Evolutionary conservation across 2,113 vertebrate species (phyloP), one percentile per base, ranked within the genome.

Genomic region (Brienomyrus longianalis): DNA sequence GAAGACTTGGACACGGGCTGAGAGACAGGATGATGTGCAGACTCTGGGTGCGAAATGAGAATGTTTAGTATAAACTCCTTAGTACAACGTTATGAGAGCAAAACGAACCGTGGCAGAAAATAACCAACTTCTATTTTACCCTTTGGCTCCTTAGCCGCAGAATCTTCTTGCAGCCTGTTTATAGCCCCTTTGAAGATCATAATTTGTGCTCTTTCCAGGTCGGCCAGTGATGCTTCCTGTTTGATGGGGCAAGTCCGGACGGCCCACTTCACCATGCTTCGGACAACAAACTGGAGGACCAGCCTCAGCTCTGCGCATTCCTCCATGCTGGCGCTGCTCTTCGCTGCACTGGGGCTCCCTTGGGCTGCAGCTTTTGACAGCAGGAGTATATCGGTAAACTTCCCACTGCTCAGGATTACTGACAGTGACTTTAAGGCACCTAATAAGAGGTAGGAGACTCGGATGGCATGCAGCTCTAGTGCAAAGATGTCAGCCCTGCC

Each of bases 231-330:
- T 45, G 95, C 93, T 0, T 91, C 94, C 91, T 96, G 95, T 90
- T 95, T 96, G 91, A 96, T 96, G 19, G 96, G 96, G 83, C 96
- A 96, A 0, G 95, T 94, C 83, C 95, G 91, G 84, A 96, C 95
- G 0, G 96, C 96, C 96, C 96, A 96, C 92, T 96, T 97, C 90
- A 97, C 96, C 96, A 96, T 96, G 94, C 94, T 96, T 91, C 95
- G 95, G 90, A 97, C 95, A 89, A 97, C 93, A 50, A 95, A 95
- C 94, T 97, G 96, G 77, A 96, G 93, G 88, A 96, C 96, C 0
- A 95, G 94, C 27, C 94, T 91, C 88, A 96, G 93, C 91, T 97
- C 96, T 0, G 92, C 90, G 19, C 91, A 93, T 87, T 96, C 95
- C 74, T 96, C 95, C 92, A 90, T 93, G 1, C 10, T 77, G 7